phyloP scores from a whole-genome alignment of 2,888 invertebrate genomes.

The Papilio protenor region DNA sequence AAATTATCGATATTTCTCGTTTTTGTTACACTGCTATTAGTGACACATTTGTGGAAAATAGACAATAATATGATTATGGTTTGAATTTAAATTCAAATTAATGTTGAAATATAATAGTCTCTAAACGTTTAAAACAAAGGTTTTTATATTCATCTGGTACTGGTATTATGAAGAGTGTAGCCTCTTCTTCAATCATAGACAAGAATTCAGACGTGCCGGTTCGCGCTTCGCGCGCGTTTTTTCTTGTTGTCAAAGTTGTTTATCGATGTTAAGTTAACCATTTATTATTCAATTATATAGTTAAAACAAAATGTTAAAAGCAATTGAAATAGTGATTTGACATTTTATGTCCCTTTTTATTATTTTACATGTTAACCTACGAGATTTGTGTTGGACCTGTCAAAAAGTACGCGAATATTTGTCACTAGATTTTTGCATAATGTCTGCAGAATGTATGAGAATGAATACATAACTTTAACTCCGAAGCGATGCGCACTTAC shows the following conservation, averaged over 20 bases:
- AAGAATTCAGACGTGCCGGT: not conserved
- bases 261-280: constrained; percentile 63
- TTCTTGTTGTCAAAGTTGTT: constrained; percentile 73
- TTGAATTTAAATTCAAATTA: too few species aligned
- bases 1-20: not conserved
- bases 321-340: constrained; percentile 40
- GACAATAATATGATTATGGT: not conserved
- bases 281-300: constrained; percentile 45
- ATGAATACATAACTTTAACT: constrained; percentile 80
- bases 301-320: constrained; percentile 35
- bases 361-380: constrained; percentile 62
- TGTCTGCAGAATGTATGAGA: constrained; percentile 83
- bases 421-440: constrained; percentile 72
- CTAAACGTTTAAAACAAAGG: not conserved
- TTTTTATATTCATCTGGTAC: not conserved
- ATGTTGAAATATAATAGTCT: not conserved
- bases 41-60: not conserved
- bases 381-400: constrained; percentile 67
- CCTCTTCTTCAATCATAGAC: not conserved
- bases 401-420: constrained; percentile 81
- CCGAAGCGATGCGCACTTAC: constrained; percentile 82
- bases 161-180: not conserved
- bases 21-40: not conserved
- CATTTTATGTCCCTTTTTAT: constrained; percentile 34
- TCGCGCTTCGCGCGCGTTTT: constrained; percentile 80